Base-by-base conservation (phyloP, 2,113 vertebrate species). In the Mungos mungo region DNA sequence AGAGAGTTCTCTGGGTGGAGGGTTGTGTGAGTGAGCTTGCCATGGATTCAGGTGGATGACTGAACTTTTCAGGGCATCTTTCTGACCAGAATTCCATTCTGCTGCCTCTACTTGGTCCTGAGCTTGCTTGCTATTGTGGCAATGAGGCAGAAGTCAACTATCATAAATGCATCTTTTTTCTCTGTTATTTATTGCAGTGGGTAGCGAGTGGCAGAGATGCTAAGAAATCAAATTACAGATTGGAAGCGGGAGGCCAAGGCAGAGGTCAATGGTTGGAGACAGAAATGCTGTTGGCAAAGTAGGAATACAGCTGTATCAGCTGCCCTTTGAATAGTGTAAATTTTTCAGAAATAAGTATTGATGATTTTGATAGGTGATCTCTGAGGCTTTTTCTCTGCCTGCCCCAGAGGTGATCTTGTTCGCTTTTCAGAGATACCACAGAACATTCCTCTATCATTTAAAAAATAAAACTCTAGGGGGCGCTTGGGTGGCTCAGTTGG, bases 191-290 rank as follows among this genome's bases (percentile, higher is more conserved):
- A 65, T 68, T 83, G 12, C 9, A 83, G 8, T 57, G 33, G 57
- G 63, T 65, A 38, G 31, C 29, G 0, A 33, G 10, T 2, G 1
- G 71, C 1, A 0, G 1, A 27, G 50, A 33, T 54, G 5, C 4
- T 52, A 83, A 88, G 94, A 93, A 74, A 38, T 5, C 41, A 6
- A 19, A 16, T 41, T 35, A 29, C 0, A 87, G 69, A 69, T 13
- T n/a, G 82, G 63, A 80, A 41, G 50, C 29, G 88, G 14, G 69
- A 72, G 45, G 23, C 63, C 45, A 87, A 80, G 31, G 29, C 21
- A 52, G 33, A n/a, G 76, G 47, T 38, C n/a, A 5, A 3, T 9
- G 12, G 21, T 18, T 72, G 60, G n/a, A 14, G 52, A 15, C 27
- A 2, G 1, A 54, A 13, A 31, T 33, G 9, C 54, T 31, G 2